Percentiles rank a stretch among this genome's conserved stretches.
phyloP scores from a whole-genome alignment of 2,797 vertebrate genomes.

The Channallabes apus region DNA sequence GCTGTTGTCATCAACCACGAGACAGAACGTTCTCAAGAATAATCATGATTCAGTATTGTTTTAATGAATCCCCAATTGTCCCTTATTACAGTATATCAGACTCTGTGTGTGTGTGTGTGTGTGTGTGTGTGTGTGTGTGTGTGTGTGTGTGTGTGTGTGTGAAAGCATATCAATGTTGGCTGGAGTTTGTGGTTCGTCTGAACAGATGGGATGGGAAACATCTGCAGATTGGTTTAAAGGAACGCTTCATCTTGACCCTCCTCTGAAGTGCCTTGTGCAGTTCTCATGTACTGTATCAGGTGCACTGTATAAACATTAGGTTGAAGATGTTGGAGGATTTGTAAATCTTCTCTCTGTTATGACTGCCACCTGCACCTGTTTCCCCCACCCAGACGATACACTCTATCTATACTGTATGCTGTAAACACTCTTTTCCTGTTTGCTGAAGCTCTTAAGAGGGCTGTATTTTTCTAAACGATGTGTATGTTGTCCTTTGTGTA shows the following conservation, averaged over 20 bases:
- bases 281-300: background rate
- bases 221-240: background rate
- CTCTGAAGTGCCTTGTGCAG: background rate
- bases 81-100: background rate
- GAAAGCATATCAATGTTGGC: background rate
- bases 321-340: background rate
- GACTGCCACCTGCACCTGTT: constrained; percentile 7
- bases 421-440: background rate
- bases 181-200: constrained; percentile 8
- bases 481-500: background rate
- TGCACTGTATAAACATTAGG: background rate
- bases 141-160: background rate
- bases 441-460: background rate
- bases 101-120: background rate
- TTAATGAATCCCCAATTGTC: background rate
- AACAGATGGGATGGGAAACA: background rate
- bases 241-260: background rate
- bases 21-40: background rate
- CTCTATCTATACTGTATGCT: background rate
- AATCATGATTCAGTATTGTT: background rate
- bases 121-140: background rate
- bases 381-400: background rate
- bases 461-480: background rate
- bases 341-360: background rate
- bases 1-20: background rate